A percentile compares a stretch with the other conserved stretches of the same genome.
phyloP scores from a whole-genome alignment of 1,140 invertebrate species.

The Plodia interpunctella region DNA sequence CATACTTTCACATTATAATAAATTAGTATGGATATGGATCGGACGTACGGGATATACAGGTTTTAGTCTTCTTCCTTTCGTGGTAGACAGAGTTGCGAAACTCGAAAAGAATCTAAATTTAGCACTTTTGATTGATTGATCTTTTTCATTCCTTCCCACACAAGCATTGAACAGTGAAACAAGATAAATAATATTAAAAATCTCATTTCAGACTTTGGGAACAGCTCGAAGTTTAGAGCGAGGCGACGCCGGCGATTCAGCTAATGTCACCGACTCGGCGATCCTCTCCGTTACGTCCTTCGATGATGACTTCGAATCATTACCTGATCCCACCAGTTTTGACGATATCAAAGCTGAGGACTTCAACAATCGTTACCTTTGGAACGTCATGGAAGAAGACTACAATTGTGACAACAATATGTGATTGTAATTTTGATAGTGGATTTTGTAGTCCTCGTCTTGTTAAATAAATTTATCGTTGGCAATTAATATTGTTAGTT shows the following conservation, averaged over 20 bases:
- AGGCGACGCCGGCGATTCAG: constrained; percentile 51
- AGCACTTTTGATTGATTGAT: too few relatives aligned
- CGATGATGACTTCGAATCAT: constrained; percentile 41
- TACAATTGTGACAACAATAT: constrained; percentile 26
- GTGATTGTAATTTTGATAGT: not conserved
- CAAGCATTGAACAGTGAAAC: too few relatives aligned
- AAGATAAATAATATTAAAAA: not conserved
- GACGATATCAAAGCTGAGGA: constrained; percentile 32
- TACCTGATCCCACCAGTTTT: constrained; percentile 17
- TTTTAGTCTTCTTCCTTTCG: too few relatives aligned
- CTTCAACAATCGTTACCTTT: constrained; percentile 32
- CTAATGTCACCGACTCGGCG: constrained; percentile 48
- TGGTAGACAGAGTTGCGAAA: too few relatives aligned
- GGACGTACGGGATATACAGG: too few relatives aligned
- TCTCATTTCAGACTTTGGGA: constrained; percentile 39
- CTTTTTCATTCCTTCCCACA: too few relatives aligned
- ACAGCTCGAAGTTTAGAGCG: constrained; percentile 45
- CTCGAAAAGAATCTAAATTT: too few relatives aligned
- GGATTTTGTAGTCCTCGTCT: not conserved
- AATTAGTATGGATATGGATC: too few relatives aligned
- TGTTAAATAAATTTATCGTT: not conserved
- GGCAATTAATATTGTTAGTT: not conserved
- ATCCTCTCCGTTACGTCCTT: constrained; percentile 53
- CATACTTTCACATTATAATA: too few relatives aligned
- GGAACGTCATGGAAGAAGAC: constrained; percentile 55